Evolutionary conservation across 2,888 invertebrate species (phyloP), one percentile per base, ranked within the genome.

Genomic region (Spilosoma lubricipeda): DNA sequence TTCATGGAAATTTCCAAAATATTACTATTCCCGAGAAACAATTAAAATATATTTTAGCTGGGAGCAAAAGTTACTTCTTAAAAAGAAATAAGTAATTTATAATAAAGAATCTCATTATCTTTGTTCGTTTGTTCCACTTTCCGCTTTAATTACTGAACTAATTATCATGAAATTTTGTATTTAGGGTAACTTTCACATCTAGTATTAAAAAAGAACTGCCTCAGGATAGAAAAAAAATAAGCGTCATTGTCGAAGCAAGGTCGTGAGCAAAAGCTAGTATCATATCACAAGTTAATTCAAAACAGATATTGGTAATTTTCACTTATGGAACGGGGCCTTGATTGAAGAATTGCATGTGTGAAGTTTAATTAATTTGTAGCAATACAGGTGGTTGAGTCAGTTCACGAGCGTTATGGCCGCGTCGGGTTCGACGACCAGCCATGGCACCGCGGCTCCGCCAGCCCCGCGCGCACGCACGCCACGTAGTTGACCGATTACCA

Each of bases 381-480:
- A 84, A 84, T 83, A 84, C 83, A 75, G 84, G 84, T 79, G 79
- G 84, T 85, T 83, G 82, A 83, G 84, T 83, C 84, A 85, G 85
- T 83, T 76, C 75, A 81, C 75, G 78, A 82, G 77, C 80, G 67
- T 68, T 79, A 82, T 79, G 82, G 76, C 71, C 81, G 79, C 81
- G 82, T 66, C 81, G 86, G 90, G 93, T 90, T 94, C 94, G 92
- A 87, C 84, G 94, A 92, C 94, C 94, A 93, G 83, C 91, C 93
- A 86, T 90, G 92, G 90, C 92, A 88, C 76, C 83, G 76, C 77
- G 71, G 73, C 81, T 74, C 73, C 73, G 64, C 67, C 71, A 80
- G 78, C 80, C 73, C 79, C 82, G 80, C 81, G 75, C 81, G 87
- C 89, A 89, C 88, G 85, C 87, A 87, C 85, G 89, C 88, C 87